Conservation (phyloP, 2,797 vertebrate genomes). For the Enteromius viviparus region DNA sequence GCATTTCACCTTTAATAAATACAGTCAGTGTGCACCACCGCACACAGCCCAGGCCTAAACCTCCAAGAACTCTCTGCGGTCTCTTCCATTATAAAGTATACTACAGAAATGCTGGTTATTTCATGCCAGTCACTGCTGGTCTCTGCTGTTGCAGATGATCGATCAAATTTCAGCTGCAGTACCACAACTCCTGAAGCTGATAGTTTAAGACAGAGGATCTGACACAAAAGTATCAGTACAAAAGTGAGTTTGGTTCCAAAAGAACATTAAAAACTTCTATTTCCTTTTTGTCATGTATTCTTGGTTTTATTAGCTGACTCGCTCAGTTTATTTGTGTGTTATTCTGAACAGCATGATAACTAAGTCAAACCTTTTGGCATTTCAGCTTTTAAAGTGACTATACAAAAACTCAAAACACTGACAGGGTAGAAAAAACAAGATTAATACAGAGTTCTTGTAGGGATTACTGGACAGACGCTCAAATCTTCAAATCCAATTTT, state of each 20-base stretch:
- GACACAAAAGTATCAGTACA: background rate
- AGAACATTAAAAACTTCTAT: background rate
- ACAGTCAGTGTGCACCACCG: constrained; percentile 19
- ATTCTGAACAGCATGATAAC: background rate
- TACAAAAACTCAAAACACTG: constrained; percentile 8
- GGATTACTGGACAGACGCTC: background rate
- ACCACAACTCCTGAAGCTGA: background rate
- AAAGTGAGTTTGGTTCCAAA: background rate
- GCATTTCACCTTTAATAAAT: constrained; percentile 49
- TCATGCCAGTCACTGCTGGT: background rate
- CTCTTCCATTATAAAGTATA: background rate
- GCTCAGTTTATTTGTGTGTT: background rate
- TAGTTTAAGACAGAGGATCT: background rate
- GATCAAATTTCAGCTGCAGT: background rate
- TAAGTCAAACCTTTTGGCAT: background rate
- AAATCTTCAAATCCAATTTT: constrained; percentile 5
- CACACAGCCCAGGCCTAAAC: constrained; percentile 36
- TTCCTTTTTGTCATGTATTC: background rate
- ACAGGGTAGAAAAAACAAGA: background rate
- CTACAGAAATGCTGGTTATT: constrained; percentile 1
- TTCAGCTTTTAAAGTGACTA: background rate
- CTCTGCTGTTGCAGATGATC: background rate
- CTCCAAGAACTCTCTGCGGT: background rate
- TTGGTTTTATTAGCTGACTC: background rate
- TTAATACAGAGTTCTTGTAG: background rate